These are phyloP conservation scores for Hydropsyche tenuis DNA, from an alignment of 1,140 invertebrate species.

Conservation along the genomic window DNA sequence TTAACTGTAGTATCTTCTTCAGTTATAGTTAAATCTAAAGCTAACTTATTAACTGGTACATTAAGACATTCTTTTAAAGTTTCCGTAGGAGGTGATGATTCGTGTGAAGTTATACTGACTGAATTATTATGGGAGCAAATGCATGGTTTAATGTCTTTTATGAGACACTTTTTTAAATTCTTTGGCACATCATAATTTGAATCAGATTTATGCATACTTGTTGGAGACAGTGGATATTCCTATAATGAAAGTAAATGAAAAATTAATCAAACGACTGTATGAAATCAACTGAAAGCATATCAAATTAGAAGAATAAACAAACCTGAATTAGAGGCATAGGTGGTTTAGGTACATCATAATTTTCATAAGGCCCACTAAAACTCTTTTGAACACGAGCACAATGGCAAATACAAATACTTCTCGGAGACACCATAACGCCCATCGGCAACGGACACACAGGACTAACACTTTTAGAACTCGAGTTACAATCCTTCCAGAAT, in stretches of 20 bases:
- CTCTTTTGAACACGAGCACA: constrained; percentile 57
- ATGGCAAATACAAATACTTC: constrained; percentile 55
- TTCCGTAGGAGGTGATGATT: not conserved
- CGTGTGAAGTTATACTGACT: not conserved
- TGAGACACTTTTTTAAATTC: constrained; percentile 74
- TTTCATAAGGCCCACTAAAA: constrained; percentile 70
- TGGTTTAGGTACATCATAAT: constrained; percentile 77
- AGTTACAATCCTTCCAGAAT: constrained; percentile 56
- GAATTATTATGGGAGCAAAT: constrained; percentile 28
- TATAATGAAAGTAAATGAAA: constrained; percentile 5
- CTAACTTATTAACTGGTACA: not conserved
- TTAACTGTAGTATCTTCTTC: constrained; percentile 7
- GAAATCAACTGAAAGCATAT: not conserved
- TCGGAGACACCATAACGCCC: constrained; percentile 45
- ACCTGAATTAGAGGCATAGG: constrained; percentile 67
- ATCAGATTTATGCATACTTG: constrained; percentile 6
- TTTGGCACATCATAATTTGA: constrained; percentile 75
- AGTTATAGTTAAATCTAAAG: not conserved
- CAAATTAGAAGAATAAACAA: not conserved
- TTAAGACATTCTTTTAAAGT: not conserved
- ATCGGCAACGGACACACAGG: constrained; percentile 55
- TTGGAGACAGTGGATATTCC: constrained; percentile 2
- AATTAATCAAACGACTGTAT: not conserved
- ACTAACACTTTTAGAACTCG: constrained; percentile 56
- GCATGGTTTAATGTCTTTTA: constrained; percentile 45